Evolutionary conservation across 2,888 invertebrate species (phyloP), one percentile per base, ranked within the genome.

Genomic region (Caenorhabditis panamensis): DNA sequence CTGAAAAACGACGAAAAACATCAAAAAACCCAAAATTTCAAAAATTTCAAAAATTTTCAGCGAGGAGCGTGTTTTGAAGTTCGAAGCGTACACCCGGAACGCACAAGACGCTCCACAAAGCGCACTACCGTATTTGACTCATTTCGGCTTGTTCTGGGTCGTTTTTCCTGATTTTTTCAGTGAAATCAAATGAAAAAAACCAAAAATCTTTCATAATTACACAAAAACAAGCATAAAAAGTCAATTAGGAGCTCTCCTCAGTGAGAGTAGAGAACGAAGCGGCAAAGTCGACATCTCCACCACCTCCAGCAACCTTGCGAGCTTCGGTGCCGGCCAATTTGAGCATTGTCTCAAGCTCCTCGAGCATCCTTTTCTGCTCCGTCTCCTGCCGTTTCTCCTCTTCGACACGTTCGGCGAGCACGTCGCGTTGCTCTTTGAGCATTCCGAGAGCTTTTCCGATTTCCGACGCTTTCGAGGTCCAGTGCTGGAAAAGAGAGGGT

Each of bases 311-410:
- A 37, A 53, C 24, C 11, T 67, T 68, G 5, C 47, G 24, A 20
- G 63, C 47, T 13, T 61, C 47, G n/a, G 26, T 28, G 8, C 51
- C 51, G 1, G 73, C 51, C n/a, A 49, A 66, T 44, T 63, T 67
- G n/a, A 79, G 49, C 62, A 66, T 26, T n/a, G 26, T 58, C 36
- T 79, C 79, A 16, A 79, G 49, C 5, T 79, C 69, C 56, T 79
- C 79, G 28, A 79, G 69, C 79, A 69, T 68, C 51, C 64, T 79
- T 31, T 79, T 79, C 59, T 75, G 73, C 41, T 64, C 68, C 54
- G 41, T 22, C 36, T 79, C 79, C 67, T 64, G 58, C n/a, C 69
- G 49, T 44, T 61, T 59, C 31, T 75, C 73, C 28, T 79, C 64
- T 20, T 59, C 59, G 18, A 79, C n/a, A 16, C 59, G 63, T 28